Base-by-base conservation (phyloP, 2,888 invertebrate species). In the Epinotia ramella region DNA sequence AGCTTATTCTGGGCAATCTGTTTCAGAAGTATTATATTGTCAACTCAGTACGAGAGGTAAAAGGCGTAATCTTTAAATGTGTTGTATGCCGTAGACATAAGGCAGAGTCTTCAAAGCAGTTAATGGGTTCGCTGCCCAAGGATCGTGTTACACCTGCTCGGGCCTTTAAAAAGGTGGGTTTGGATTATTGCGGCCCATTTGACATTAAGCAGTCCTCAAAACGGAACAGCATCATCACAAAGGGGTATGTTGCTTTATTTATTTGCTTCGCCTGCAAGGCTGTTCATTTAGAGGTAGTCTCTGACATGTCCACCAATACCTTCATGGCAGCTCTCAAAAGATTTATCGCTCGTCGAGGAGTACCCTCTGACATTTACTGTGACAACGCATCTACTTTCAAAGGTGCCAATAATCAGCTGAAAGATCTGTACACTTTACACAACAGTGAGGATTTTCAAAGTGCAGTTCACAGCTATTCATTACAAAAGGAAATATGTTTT, bases 251-350 rank as follows among this genome's bases (percentile, higher is more conserved):
- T 53, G 53, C 53, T 53, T 53, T 71, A 28, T 76, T 71, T 71
- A 40, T 76, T 53, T 76, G 75, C 49, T 71, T 76, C 20, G 71
- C 28, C 20, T 16, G 60, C 16, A 71, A 40, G 9, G 40, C 40
- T 40, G 40, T 71, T 13, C 13, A 16, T 24, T 9, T 76, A 11
- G 66, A 76, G 59, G 53, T 66, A 16, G 65, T 66, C 3, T 66
- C 65, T 24, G 65, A 65, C 13, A 65, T 65, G 65, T 13, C 65
- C 3, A 65, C 65, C 13, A 46, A 65, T 3, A 65, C 65, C 9
- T 65, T 65, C 20, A 12, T 65, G 6, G 65, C 65, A 18, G 65
- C 65, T 9, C 18, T 49, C 7, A 65, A 65, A 20, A 44, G 65
- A n/a, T 65, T 65, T 20, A 7, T 65, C 9, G 44, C 65, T 18